A percentile compares a stretch with the other conserved stretches of the same genome.
These are phyloP conservation scores for Helicolenus hilgendorfi DNA, from an alignment of 2,797 vertebrate species.

Conservation along the genomic window DNA sequence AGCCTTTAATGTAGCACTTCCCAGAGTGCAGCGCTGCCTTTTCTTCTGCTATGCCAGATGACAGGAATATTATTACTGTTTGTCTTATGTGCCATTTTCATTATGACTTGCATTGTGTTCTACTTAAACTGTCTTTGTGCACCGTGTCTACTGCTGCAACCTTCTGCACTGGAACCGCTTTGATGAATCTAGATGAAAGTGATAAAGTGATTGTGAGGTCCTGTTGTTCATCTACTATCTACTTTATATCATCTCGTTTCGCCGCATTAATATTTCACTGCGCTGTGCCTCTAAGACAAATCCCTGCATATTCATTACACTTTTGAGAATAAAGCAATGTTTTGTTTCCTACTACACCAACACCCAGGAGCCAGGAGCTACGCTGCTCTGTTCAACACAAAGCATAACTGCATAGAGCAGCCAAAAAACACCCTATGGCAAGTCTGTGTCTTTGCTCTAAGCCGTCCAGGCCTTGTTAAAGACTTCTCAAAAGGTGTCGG, in stretches of 20 bases:
- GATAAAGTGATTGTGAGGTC: not conserved
- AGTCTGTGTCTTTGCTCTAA: not conserved
- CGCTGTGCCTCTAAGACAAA: not conserved
- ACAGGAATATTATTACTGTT: conserved; percentile 1
- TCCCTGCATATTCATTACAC: conserved; percentile 1
- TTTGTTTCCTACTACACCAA: not conserved
- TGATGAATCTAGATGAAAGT: conserved; percentile 27
- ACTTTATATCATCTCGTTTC: conserved; percentile 11
- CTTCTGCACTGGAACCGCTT: not conserved
- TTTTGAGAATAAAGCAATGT: conserved; percentile 8
- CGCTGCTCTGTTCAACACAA: not conserved
- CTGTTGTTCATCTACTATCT: conserved; percentile 17
- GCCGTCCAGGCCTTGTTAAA: not conserved
- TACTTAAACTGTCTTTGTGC: conserved; percentile 24
- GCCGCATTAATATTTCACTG: conserved; percentile 23
- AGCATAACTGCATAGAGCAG: not conserved
- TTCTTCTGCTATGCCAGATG: conserved; percentile 6
- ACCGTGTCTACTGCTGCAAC: not conserved
- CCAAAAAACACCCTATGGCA: not conserved
- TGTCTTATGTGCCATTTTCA: conserved; percentile 8
- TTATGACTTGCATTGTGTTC: not conserved
- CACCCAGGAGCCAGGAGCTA: not conserved
- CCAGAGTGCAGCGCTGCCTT: not conserved
- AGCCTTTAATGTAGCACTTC: conserved; percentile 12
- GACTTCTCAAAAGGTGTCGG: not conserved